Base-by-base conservation (phyloP, 1,140 invertebrate genomes). In the Diorhabda elongata region DNA sequence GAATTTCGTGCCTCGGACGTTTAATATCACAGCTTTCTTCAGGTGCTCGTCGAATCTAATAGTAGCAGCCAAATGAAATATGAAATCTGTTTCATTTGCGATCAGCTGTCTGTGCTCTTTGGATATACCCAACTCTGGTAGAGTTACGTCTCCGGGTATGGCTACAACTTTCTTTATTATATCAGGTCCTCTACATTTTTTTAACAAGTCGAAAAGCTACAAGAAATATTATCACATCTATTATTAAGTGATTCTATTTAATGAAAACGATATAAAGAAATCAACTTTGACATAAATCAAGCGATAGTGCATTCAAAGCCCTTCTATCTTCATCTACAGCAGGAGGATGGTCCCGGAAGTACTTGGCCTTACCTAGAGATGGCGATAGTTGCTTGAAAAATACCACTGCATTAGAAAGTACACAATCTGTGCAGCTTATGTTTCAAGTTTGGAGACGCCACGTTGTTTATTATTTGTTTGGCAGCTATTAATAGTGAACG, bases 61-160 rank as follows among this genome's bases (percentile, higher is more conserved):
- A 0, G 89, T 89, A 0, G 90, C 89, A 2, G 89, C 90, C 61
- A 85, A 85, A 75, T 91, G 88, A 79, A 89, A 88, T 1, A 90
- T 85, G 6, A 89, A 82, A 11, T 88, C 82, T 2, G 85, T 83
- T 79, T 92, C 83, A 3, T 87, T 81, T 7, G 75, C 74, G 0
- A 88, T 71, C 3, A 73, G 78, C 44, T 77, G 71, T 58, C 80
- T 76, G 64, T 88, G 85, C 2, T 79, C 60, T 3, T 75, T 64
- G 3, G 76, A 69, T 3, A 89, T 79, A 0, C 86, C 87, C 4
- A 89, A 76, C 7, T 81, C 81, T 11, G 86, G 85, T 41, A 85
- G 74, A 4, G 87, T 82, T 2, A 95, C 90, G 81, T 98, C 96
- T 2, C 96, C 96, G 44, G 82, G 79, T 2, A 98, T 86, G 2